Base-by-base conservation (phyloP, 2,888 invertebrate species). In the Aethes cnicana region DNA sequence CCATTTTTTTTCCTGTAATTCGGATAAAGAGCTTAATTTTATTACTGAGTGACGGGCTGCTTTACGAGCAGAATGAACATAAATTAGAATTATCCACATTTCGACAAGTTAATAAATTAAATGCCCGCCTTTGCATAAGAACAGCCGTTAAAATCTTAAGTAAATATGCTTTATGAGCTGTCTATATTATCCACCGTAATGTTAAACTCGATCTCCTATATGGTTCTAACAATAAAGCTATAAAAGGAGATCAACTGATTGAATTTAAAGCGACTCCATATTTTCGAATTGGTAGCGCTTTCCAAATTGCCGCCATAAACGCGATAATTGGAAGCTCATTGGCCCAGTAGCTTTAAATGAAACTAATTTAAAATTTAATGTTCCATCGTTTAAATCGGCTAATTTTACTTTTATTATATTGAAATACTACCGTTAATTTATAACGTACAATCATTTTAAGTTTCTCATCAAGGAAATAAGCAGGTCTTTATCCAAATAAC, bases 271-370 rank as follows among this genome's bases (percentile, higher is more conserved):
- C 70, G 66, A 72, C 66, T 74, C 72, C 68, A 73, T 74, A 82
- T 82, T 82, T 82, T 80, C 74, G 77, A 83, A 82, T 76, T 77
- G 77, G 70, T 72, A 81, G 77, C 75, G 73, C 84, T 78, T 81
- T 84, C 77, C 74, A 81, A 84, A 84, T 84, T 75, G 80, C 82
- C 63, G 72, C 76, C 72, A 83, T 84, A 83, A 84, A 83, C 72
- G 79, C 68, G 75, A 77, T 84, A 84, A 84, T 83, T 81, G 82
- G 81, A 78, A 77, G 75, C 81, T 81, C 80, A 83, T 84, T 83
- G 82, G 79, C 69, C n/a, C 80, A 70, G 81, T 77, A 81, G 84
- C 80, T 35, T 41, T 81, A 81, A 83, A 76, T 81, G 84, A 82
- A 80, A 79, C 75, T 74, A 74, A 37, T 43, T 42, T 9, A 8